phyloP scores from a whole-genome alignment of 2,113 vertebrate genomes.

The Scomber colias region DNA sequence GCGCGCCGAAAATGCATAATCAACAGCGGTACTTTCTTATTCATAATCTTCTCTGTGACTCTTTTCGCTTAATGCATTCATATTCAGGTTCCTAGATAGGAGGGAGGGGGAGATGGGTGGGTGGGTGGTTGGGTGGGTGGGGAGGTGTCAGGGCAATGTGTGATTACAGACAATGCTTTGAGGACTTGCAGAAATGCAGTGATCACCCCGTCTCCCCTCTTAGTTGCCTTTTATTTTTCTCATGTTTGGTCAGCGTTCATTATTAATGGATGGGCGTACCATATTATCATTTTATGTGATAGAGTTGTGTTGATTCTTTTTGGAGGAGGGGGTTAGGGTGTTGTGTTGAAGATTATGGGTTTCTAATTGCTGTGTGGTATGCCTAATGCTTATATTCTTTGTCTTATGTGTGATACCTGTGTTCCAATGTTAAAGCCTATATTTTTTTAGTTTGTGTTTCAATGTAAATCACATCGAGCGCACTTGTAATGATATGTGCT shows the following conservation, averaged over 20 bases:
- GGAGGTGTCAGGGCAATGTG: slow-evolving; percentile 10
- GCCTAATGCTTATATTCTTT: too few relatives aligned
- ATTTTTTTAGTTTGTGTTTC: too few relatives aligned
- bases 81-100: slow-evolving; percentile 58
- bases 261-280: slow-evolving; percentile 49
- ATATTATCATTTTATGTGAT: not conserved
- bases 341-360: too few relatives aligned
- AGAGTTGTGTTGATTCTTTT: too few relatives aligned
- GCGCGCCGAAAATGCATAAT: slow-evolving; percentile 74
- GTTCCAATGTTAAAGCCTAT: too few relatives aligned
- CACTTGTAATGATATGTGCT: too few relatives aligned
- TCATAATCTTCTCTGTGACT: slow-evolving; percentile 76
- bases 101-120: too few relatives aligned
- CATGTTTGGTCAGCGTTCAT: slow-evolving; percentile 62
- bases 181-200: slow-evolving; percentile 52
- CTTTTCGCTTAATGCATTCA: slow-evolving; percentile 72
- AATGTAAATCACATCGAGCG: too few relatives aligned
- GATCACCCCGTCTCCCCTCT: slow-evolving; percentile 17
- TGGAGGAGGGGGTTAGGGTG: too few relatives aligned
- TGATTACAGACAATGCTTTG: slow-evolving; percentile 56
- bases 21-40: slow-evolving; percentile 75
- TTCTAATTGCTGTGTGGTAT: too few relatives aligned
- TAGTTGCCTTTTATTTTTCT: slow-evolving; percentile 44
- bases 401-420: too few relatives aligned
- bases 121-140: too few relatives aligned